Conservation (phyloP, 1,140 invertebrate genomes). For the Rhagoletis pomonella region DNA sequence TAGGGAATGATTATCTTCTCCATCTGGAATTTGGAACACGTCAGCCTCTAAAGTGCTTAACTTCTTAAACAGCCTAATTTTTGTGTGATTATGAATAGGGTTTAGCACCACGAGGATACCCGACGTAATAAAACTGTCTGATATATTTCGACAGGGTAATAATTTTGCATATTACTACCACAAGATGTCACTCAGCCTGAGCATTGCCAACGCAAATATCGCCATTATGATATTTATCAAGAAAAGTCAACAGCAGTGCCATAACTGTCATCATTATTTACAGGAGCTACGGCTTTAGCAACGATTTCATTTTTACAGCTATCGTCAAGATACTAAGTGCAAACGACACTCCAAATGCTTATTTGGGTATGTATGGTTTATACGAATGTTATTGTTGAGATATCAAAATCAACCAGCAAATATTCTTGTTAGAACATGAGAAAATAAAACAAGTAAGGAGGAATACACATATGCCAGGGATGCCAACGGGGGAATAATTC, state of each 20-base stretch:
- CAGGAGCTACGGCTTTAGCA: constrained; percentile 31
- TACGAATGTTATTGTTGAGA: constrained; percentile 14
- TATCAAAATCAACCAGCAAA: constrained; percentile 52
- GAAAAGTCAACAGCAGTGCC: constrained; percentile 18
- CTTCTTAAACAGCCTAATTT: no score
- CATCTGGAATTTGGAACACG: no score
- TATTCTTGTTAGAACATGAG: neutral
- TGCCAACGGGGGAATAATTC: no score
- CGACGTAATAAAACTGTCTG: no score
- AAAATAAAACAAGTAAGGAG: neutral
- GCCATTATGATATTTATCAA: constrained; percentile 39
- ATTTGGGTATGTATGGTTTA: neutral
- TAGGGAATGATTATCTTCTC: no score
- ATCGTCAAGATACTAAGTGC: constrained; percentile 54
- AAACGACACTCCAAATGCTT: constrained; percentile 52
- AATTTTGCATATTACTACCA: constrained; percentile 26
- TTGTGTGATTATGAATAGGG: no score
- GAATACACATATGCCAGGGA: neutral
- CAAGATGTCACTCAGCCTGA: constrained; percentile 46
- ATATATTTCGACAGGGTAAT: neutral
- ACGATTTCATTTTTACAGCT: constrained; percentile 47
- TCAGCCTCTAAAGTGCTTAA: no score
- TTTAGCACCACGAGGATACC: no score
- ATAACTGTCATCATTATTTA: constrained; percentile 51
- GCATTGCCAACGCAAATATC: neutral